Conservation (phyloP, 2,113 vertebrate genomes). For the Prochilodus magdalenae region DNA sequence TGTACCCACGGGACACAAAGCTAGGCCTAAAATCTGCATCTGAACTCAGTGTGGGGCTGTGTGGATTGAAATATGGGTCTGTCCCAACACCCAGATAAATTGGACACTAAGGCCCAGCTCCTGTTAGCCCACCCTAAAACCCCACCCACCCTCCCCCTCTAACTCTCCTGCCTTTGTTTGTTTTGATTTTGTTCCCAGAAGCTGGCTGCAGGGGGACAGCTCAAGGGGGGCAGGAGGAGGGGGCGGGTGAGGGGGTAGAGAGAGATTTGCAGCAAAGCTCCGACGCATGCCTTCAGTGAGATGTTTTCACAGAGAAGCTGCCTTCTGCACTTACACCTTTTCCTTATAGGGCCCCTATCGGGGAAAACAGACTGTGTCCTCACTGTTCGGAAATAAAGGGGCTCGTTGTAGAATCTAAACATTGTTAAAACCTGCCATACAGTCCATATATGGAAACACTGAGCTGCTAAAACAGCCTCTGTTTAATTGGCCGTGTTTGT, state of each 20-base stretch:
- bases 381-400: no score
- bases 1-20: conserved; percentile 69
- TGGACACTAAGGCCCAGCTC: conserved; percentile 71
- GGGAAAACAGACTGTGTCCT: no score
- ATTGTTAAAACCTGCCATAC: no score
- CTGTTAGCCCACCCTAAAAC: conserved; percentile 37
- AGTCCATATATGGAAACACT: no score
- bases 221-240: conserved; percentile 32
- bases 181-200: conserved; percentile 80
- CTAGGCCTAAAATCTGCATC: conserved; percentile 65
- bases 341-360: background rate
- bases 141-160: background rate
- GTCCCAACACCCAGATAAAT: conserved; percentile 64
- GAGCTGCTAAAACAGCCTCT: no score
- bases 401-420: no score
- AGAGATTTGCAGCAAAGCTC: conserved; percentile 51
- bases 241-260: conserved; percentile 18
- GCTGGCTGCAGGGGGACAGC: conserved; percentile 43
- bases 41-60: conserved; percentile 40
- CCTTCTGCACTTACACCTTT: background rate
- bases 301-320: conserved; percentile 34
- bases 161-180: conserved; percentile 70
- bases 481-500: no score
- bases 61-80: conserved; percentile 42
- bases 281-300: background rate